phyloP scores from a whole-genome alignment of 37 sponge, comb jelly and placozoan genomes.

The Petrosia ficiformis region DNA sequence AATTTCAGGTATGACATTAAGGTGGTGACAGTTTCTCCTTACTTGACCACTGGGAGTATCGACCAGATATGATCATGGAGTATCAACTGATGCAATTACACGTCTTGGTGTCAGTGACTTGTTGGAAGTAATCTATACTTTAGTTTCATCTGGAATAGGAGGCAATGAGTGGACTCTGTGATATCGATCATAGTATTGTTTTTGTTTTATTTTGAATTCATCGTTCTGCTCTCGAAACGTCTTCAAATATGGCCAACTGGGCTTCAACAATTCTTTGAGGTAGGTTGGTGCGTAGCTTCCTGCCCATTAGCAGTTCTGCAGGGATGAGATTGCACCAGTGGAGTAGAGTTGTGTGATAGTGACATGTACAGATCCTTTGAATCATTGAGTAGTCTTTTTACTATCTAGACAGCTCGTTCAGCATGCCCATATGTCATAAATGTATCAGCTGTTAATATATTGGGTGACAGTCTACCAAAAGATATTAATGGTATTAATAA shows the following conservation, averaged over 20 bases:
- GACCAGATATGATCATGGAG: too few relatives aligned
- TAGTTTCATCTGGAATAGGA: neutral
- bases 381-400: neutral
- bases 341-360: neutral
- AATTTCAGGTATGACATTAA: too few relatives aligned
- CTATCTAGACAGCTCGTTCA: neutral
- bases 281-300: neutral
- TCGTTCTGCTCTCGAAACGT: neutral
- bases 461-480: too few relatives aligned
- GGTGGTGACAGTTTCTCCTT: too few relatives aligned
- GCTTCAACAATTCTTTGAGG: neutral
- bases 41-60: too few relatives aligned
- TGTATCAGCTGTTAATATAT: too few relatives aligned
- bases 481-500: too few relatives aligned
- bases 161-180: neutral
- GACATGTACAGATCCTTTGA: neutral
- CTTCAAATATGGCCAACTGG: neutral
- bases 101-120: too few relatives aligned
- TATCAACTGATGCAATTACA: too few relatives aligned
- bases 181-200: neutral
- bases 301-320: constrained; percentile 5
- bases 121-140: too few relatives aligned
- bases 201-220: constrained; percentile 8
- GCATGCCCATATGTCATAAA: constrained; percentile 1
- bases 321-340: neutral